Conservation (phyloP, 1,140 invertebrate species). For the Euura lappo region DNA sequence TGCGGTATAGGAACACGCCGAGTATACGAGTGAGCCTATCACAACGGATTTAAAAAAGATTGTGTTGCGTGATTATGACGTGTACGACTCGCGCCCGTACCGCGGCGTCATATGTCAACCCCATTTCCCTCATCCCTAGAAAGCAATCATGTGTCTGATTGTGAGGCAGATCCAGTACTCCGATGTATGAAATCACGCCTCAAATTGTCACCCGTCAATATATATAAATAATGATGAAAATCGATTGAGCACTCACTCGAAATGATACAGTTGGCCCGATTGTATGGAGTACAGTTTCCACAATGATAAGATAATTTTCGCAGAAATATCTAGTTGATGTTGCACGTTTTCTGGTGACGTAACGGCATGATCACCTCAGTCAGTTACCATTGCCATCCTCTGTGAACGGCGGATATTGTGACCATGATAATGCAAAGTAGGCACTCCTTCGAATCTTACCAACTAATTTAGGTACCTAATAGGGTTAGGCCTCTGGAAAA, state of each 20-base stretch:
- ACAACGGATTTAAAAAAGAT: too few relatives aligned
- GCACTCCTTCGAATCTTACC: neutral
- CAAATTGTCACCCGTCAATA: neutral
- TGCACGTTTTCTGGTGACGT: conserved; percentile 27
- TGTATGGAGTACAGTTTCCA: too few relatives aligned
- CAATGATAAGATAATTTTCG: neutral
- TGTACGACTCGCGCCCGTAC: too few relatives aligned
- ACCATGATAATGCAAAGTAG: neutral
- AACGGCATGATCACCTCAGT: conserved; percentile 25
- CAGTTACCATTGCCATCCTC: neutral
- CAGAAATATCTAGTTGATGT: neutral
- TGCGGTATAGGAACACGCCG: neutral
- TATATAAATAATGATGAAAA: neutral
- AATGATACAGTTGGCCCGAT: too few relatives aligned
- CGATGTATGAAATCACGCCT: too few relatives aligned
- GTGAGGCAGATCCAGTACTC: too few relatives aligned
- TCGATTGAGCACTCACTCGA: too few relatives aligned
- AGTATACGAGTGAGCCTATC: neutral
- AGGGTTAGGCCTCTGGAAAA: neutral
- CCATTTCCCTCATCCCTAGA: too few relatives aligned
- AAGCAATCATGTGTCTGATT: too few relatives aligned
- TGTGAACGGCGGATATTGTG: neutral
- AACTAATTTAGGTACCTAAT: neutral
- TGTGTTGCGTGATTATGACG: too few relatives aligned
- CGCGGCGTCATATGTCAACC: too few relatives aligned